Evolutionary conservation across 2,113 vertebrate genomes (phyloP), one percentile per base, ranked within the genome.

Genomic region (Chionodraco myersi): DNA sequence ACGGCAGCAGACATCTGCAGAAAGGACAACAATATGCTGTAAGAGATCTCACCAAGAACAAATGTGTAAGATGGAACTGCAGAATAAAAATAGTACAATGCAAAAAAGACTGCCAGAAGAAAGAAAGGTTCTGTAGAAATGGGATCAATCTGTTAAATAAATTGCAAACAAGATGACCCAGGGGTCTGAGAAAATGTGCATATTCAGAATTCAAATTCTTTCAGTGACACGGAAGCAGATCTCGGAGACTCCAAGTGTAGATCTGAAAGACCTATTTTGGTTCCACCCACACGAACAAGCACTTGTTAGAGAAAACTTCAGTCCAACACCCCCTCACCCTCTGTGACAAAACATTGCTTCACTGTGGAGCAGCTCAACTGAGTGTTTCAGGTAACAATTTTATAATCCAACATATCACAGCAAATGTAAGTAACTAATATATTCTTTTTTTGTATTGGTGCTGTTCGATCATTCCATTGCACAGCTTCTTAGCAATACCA

Each of bases 231-330:
- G 59, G 71, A 74, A 66, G 79, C 75, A 79, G 66, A 65, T 68
- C 51, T 52, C 7, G 36, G 5, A 11, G 63, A 51, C 51, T 54
- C 48, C 45, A 75, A 82, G 71, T 60, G 51, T 64, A 53, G 53
- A 74, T 77, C 45, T 62, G 56, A 72, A 6, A 85, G 66, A 77
- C 53, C 1, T 72, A 44, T 70, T 79, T 86, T 75, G 65, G 83
- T 90, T 86, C 60, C 79, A 66, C 75, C 86, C 66, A 75, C 80
- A 47, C 2, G 7, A 86, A 88, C 54, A 61, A 78, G 75, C n/a
- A 65, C 56, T 85, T 63, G 80, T 85, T 80, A 80, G 48, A 63
- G 67, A 68, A 73, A 52, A 69, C 34, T 68, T 85, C 71, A 70
- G 60, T 48, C 67, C 4, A 41, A 83, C 74, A 65, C 64, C 77